Base-by-base conservation (phyloP, 2,888 invertebrate genomes). In the Caprella mutica region DNA sequence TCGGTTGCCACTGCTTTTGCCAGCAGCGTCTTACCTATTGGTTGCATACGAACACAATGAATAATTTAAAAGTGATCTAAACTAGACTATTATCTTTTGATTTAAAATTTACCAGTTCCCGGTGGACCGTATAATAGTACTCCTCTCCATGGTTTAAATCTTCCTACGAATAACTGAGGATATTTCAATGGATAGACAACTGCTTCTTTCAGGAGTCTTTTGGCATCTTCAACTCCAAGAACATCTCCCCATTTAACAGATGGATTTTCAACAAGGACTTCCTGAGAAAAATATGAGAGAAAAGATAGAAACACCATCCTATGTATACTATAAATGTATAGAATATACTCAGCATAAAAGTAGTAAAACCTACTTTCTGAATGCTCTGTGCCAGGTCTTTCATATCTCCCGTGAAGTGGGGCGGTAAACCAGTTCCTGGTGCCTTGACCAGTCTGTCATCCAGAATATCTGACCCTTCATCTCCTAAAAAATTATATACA, bases 1-100 rank as follows among this genome's bases (percentile, higher is more conserved):
- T 91, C 88, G 1, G 83, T 80, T 4, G 91, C 92, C 1, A 89
- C 81, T 0, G 90, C 89, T 72, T 86, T 86, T 0, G 93, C 94
- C 66, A 94, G 73, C 71, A 90, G 75, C 0, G 94, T 93, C 76
- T 94, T 94, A 9, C 63, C 63, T 64, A 52, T n/a, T 80, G 79
- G 78, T n/a, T n/a, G n/a, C n/a, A n/a, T n/a, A n/a, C n/a, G n/a
- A n/a, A n/a, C n/a, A n/a, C n/a, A n/a, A n/a, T n/a, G n/a, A n/a
- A n/a, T n/a, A n/a, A n/a, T n/a, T n/a, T n/a, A n/a, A n/a, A n/a
- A n/a, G n/a, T n/a, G n/a, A n/a, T n/a, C n/a, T n/a, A n/a, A n/a
- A n/a, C n/a, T n/a, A n/a, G n/a, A n/a, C n/a, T n/a, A n/a, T n/a
- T n/a, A n/a, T n/a, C n/a, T n/a, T n/a, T 19, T 9, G 5, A 58